A percentile compares a stretch with the other conserved stretches of the same genome.
Conservation (phyloP, 1,140 invertebrate species). For the Drosophila lacteicornis region DNA sequence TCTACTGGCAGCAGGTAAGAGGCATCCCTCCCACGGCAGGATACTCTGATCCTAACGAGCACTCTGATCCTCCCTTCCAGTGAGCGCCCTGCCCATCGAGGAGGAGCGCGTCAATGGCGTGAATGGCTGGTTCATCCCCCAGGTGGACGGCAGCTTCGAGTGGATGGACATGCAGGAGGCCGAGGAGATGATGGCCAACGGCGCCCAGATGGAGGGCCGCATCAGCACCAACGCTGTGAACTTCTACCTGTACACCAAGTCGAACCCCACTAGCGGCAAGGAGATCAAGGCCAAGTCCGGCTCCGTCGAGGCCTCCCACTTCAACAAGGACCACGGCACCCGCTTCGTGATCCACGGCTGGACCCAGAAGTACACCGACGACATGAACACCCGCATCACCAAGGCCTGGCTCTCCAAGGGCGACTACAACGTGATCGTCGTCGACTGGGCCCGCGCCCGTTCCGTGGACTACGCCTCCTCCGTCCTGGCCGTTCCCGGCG, state of each 20-base stretch:
- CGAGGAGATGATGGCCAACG: constrained; percentile 52
- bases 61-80: constrained; percentile 20
- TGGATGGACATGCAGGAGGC: constrained; percentile 56
- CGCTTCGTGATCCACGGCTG: constrained; percentile 76
- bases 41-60: too few relatives aligned
- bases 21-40: too few relatives aligned
- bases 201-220: constrained; percentile 40
- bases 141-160: constrained; percentile 41
- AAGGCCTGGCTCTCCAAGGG: constrained; percentile 84
- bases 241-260: constrained; percentile 73
- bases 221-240: constrained; percentile 51
- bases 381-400: constrained; percentile 66
- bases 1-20: constrained; percentile 50
- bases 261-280: constrained; percentile 46
- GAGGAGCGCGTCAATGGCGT: constrained; percentile 51
- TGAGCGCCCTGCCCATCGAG: constrained; percentile 53
- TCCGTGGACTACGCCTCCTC: constrained; percentile 85
- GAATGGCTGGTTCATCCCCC: constrained; percentile 59
- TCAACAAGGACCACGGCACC: constrained; percentile 65
- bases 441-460: constrained; percentile 86
- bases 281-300: constrained; percentile 45
- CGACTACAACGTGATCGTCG: constrained; percentile 86
- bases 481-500: constrained; percentile 83
- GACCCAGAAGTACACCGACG: constrained; percentile 55
- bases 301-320: constrained; percentile 56